Percentiles rank a stretch among this genome's conserved stretches.
phyloP scores from a whole-genome alignment of 2,888 invertebrate species.

The Agonopterix heracliana region DNA sequence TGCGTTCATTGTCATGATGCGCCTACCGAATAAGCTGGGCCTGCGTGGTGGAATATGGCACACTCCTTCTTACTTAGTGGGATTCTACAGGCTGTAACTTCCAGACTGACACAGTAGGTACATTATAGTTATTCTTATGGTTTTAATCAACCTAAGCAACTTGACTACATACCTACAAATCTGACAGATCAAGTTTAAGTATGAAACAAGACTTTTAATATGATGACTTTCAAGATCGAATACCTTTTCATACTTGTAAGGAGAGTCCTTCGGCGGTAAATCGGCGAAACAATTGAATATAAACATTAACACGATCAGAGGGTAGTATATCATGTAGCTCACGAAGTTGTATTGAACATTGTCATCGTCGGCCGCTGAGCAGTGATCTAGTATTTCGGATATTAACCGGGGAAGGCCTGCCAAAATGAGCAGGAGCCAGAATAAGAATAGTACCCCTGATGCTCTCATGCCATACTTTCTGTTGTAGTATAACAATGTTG shows the following conservation, averaged over 20 bases:
- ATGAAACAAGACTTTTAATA: no score
- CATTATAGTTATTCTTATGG: no score
- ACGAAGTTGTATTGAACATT: conserved; percentile 81
- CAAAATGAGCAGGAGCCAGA: conserved; percentile 88
- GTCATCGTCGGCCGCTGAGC: conserved; percentile 59
- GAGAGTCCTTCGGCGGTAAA: conserved; percentile 80
- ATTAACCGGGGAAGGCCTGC: conserved; percentile 86
- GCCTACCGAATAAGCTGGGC: no score
- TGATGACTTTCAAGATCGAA: neutral
- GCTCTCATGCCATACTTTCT: conserved; percentile 90
- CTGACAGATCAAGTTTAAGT: no score
- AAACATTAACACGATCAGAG: conserved; percentile 81
- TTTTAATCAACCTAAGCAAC: no score
- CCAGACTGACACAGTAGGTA: no score
- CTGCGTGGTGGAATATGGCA: no score
- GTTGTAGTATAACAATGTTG: conserved; percentile 84
- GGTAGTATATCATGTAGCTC: conserved; percentile 88
- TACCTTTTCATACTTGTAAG: conserved; percentile 82
- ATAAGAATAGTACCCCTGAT: conserved; percentile 92
- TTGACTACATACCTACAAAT: no score
- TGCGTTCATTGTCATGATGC: no score
- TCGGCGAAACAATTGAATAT: conserved; percentile 89
- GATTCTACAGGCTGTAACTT: no score
- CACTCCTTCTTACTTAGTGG: no score
- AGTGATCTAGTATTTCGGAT: conserved; percentile 71